Percentiles rank a stretch among this genome's conserved stretches.
These are phyloP conservation scores for Urophycis tenuis DNA, from an alignment of 2,797 vertebrate species.

Conservation along the genomic window DNA sequence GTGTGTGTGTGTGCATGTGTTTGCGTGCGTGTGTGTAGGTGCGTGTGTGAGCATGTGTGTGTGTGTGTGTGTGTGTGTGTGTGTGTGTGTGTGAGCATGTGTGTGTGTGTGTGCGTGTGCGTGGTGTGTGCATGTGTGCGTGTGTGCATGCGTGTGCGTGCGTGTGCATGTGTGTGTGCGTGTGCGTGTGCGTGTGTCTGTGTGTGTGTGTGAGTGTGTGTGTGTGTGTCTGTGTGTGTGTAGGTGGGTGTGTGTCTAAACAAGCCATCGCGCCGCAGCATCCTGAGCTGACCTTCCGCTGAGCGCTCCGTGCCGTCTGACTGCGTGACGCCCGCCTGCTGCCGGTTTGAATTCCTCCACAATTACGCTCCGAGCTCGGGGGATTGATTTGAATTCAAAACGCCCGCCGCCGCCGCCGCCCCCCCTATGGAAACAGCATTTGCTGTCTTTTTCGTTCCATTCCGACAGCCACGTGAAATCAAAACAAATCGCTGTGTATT, in stretches of 20 bases:
- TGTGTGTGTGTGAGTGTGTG: constrained; percentile 3
- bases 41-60: not conserved
- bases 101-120: constrained; percentile 1
- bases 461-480: not conserved
- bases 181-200: constrained; percentile 4
- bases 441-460: constrained; percentile 17
- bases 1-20: constrained; percentile 5
- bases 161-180: not conserved
- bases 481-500: not conserved
- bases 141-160: not conserved
- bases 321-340: not conserved
- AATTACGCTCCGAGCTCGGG: not conserved
- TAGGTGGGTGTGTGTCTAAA: not conserved
- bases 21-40: not conserved
- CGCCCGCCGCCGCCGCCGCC: too few relatives aligned
- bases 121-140: not conserved
- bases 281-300: not conserved
- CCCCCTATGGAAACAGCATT: not conserved
- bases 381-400: constrained; percentile 6
- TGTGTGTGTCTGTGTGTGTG: constrained; percentile 2
- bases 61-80: constrained; percentile 1
- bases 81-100: constrained; percentile 2
- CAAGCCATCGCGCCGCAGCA: not conserved
- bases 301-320: not conserved
- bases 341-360: not conserved